phyloP scores from a whole-genome alignment of 2,797 vertebrate species.

The Leptatherina wallacei region DNA sequence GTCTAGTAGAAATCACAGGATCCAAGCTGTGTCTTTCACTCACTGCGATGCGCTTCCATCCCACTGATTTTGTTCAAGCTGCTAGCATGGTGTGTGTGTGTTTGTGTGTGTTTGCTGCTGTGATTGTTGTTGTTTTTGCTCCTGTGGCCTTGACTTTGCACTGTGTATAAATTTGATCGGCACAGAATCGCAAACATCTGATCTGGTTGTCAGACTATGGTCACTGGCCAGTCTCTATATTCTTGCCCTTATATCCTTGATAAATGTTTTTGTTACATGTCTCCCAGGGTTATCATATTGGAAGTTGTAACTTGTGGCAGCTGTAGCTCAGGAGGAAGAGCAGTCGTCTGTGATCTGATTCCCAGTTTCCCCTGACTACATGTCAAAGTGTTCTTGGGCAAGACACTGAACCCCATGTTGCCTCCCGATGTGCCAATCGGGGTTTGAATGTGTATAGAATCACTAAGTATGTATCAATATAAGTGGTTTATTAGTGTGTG shows the following conservation, averaged over 20 bases:
- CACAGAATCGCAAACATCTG: neutral
- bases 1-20: neutral
- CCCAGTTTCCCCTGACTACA: too few relatives aligned
- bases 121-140: neutral
- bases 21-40: neutral
- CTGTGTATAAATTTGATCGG: neutral
- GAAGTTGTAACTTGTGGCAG: neutral
- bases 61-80: neutral
- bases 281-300: neutral
- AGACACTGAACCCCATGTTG: too few relatives aligned
- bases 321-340: too few relatives aligned
- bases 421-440: too few relatives aligned
- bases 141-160: neutral
- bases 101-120: neutral
- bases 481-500: too few relatives aligned
- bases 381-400: too few relatives aligned
- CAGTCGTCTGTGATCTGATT: too few relatives aligned
- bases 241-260: neutral
- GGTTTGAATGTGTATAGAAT: too few relatives aligned
- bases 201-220: neutral
- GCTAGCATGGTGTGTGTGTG: neutral
- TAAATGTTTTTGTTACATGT: neutral
- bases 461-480: too few relatives aligned
- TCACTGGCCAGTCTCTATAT: neutral
- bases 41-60: neutral